phyloP scores from a whole-genome alignment of 2,113 vertebrate genomes.

The Heterocephalus glaber region DNA sequence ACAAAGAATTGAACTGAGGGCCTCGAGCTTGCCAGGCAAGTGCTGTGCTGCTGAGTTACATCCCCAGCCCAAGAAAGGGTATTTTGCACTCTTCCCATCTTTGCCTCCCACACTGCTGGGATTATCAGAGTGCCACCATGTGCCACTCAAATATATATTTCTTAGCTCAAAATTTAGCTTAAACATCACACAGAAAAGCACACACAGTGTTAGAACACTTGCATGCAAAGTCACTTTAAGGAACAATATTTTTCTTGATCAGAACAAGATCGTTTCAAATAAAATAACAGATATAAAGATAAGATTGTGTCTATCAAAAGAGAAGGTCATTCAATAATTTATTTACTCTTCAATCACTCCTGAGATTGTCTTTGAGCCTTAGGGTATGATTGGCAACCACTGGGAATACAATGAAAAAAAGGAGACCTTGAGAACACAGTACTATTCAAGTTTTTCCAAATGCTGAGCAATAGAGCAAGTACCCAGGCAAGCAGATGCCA shows the following conservation, averaged over 20 bases:
- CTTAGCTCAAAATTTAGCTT: constrained; percentile 48
- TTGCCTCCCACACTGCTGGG: neutral
- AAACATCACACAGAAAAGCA: neutral
- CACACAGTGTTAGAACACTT: constrained; percentile 25
- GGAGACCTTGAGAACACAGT: neutral
- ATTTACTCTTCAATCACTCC: constrained; percentile 33
- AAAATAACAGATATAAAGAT: constrained; percentile 25
- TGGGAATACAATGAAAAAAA: constrained; percentile 1
- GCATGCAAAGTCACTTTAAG: constrained; percentile 11
- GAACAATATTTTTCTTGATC: constrained; percentile 23
- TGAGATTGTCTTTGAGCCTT: constrained; percentile 46
- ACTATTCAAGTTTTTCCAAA: constrained; percentile 60
- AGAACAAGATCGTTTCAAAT: constrained; percentile 50
- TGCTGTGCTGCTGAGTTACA: neutral
- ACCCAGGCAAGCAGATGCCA: constrained; percentile 18
- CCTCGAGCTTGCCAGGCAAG: too few species aligned
- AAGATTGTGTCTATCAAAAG: neutral
- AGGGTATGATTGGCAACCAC: neutral
- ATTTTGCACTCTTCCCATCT: neutral
- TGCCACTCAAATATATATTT: constrained; percentile 17
- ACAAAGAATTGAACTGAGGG: neutral
- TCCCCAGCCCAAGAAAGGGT: neutral
- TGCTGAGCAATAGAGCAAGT: constrained; percentile 29
- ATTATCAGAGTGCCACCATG: neutral
- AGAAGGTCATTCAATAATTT: constrained; percentile 1